Conservation (phyloP, 2,797 vertebrate genomes). For the Kryptolebias ocellatus region DNA sequence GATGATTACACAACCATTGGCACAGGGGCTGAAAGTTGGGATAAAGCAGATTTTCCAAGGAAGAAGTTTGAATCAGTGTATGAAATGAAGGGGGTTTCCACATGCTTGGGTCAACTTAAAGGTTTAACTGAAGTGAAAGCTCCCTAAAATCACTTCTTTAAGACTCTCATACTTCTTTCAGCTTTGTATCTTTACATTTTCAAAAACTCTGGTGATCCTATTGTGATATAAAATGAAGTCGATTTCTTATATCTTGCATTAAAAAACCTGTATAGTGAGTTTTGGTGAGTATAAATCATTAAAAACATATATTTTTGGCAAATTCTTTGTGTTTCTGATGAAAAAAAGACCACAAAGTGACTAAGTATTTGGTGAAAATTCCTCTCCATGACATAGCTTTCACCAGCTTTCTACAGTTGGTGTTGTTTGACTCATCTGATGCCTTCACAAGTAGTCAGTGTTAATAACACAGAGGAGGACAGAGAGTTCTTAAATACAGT, state of each 20-base stretch:
- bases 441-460: conserved; percentile 57
- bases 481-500: conserved; percentile 52
- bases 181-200: conserved; percentile 7
- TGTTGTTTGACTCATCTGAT: conserved; percentile 51
- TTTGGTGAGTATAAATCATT: conserved; percentile 10
- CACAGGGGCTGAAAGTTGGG: conserved; percentile 15
- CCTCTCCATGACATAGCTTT: conserved; percentile 18
- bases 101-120: conserved; percentile 35
- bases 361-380: conserved; percentile 7
- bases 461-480: conserved; percentile 57
- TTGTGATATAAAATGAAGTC: background rate
- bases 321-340: conserved; percentile 11
- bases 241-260: conserved; percentile 2
- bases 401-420: conserved; percentile 25
- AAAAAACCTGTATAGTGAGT: background rate
- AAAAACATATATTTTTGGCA: background rate
- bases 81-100: conserved; percentile 41
- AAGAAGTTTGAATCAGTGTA: conserved; percentile 41
- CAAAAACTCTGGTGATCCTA: conserved; percentile 6
- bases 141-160: conserved; percentile 11
- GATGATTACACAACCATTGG: conserved; percentile 53
- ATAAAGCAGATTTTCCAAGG: conserved; percentile 54
- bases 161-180: background rate
- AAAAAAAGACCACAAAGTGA: background rate
- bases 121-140: conserved; percentile 13